Evolutionary conservation across 1,140 invertebrate genomes (phyloP).

Genomic region (Macrocentrus cingulum): DNA sequence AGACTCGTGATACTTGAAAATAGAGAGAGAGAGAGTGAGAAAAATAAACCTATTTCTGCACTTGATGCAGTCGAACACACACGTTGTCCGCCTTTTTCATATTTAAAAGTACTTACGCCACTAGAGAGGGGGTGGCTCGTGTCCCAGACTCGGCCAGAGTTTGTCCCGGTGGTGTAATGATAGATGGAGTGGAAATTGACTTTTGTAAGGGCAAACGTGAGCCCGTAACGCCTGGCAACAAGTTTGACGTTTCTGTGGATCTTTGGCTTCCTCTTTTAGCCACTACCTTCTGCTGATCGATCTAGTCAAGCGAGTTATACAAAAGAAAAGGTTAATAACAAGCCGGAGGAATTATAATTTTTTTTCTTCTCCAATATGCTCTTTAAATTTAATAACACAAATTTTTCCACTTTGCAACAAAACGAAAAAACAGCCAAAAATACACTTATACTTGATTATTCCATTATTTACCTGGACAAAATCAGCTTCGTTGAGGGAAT

Average conservation of each 20-base stretch:
- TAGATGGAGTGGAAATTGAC: conserved; percentile 87
- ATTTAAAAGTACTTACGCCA: conserved; percentile 43
- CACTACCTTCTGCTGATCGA: conserved; percentile 65
- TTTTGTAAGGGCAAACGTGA: conserved; percentile 81
- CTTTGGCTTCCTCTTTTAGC: conserved; percentile 62
- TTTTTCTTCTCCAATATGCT: too few relatives aligned
- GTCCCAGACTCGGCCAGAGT: conserved; percentile 47
- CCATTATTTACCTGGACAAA: conserved; percentile 71
- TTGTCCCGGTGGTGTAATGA: conserved; percentile 69
- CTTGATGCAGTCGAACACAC: conserved; percentile 4
- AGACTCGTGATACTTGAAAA: conserved; percentile 8
- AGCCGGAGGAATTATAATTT: too few relatives aligned
- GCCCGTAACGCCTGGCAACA: conserved; percentile 62
- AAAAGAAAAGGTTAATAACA: not conserved
- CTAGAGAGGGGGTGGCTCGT: conserved; percentile 42
- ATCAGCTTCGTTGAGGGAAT: conserved; percentile 83
- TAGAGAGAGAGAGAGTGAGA: not conserved
- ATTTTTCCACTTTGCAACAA: too few relatives aligned
- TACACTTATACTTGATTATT: too few relatives aligned
- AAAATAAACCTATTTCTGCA: conserved; percentile 9
- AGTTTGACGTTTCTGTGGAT: conserved; percentile 64
- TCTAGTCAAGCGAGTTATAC: conserved; percentile 43
- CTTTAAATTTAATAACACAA: too few relatives aligned
- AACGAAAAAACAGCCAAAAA: too few relatives aligned
- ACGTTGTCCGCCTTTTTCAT: not conserved